Evolutionary conservation across 2,888 invertebrate species (phyloP), one percentile per base, ranked within the genome.

Genomic region (Nemotelus pantherinus): DNA sequence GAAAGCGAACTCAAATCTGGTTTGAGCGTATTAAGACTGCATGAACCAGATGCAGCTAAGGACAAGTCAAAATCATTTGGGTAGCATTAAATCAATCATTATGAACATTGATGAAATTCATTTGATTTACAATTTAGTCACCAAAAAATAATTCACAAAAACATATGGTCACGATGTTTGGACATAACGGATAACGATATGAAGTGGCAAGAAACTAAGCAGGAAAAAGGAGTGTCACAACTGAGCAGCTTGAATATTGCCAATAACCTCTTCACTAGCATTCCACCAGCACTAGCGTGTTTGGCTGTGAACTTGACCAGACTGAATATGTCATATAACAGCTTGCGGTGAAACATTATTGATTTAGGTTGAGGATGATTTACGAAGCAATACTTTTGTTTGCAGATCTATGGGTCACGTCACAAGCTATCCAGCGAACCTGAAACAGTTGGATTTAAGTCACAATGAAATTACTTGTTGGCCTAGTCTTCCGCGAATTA

Each of bases 401-500:
- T 25, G 9, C 80, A 90, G 91, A 80, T 92, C 92, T 0, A 93
- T 97, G 92, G 96, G 96, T 2, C 93, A 93, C 83, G 94, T 98
- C 77, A 95, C 95, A 9, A 94, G 94, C 75, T 97, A 96, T 86
- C 98, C 99, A 0, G 92, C 93, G 58, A 92, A 93, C 67, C 88
- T 99, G 6, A 95, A 97, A 79, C 96, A 97, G 85, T 87, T 99
- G 60, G 98, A 99, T 87, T 89, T 99, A 55, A 96, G 96, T 67
- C 95, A 96, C 85, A 98, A 98, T 87, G 93, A 94, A 86, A 95
- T 97, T 81, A 92, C 93, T 0, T 93, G 94, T 83, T 97, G 97
- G 97, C 95, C 95, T 0, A 95, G 95, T 84, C 87, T 95, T 81
- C 95, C 95, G 0, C 93, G 93, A 85, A 91, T 93, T 44, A 88